Percentiles rank a stretch among this genome's conserved stretches.
Evolutionary conservation across 2,888 invertebrate species (phyloP).

Genomic region (Catocala fraxini): DNA sequence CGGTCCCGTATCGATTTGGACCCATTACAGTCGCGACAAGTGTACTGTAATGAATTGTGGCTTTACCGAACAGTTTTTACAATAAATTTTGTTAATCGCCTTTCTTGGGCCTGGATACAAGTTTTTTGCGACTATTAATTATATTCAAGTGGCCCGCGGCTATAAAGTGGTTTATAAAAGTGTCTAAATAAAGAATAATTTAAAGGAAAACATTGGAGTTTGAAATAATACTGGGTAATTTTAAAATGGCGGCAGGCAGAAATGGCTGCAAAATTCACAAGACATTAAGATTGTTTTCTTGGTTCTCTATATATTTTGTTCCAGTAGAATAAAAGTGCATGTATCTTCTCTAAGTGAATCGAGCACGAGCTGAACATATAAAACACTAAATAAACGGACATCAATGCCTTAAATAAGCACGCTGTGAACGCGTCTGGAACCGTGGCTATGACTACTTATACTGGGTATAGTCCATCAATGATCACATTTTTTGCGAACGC

Average conservation of each 20-base stretch:
- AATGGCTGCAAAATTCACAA: background rate
- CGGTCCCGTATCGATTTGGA: slow-evolving; percentile 36
- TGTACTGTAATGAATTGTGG: slow-evolving; percentile 42
- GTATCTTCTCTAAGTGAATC: too few species aligned
- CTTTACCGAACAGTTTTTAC: slow-evolving; percentile 35
- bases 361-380: too few species aligned
- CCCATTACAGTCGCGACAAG: slow-evolving; percentile 36
- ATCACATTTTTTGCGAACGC: too few species aligned
- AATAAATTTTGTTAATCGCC: slow-evolving; percentile 46
- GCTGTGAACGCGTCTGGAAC: too few species aligned
- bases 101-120: slow-evolving; percentile 26
- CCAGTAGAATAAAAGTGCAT: too few species aligned
- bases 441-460: too few species aligned
- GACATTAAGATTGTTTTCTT: background rate
- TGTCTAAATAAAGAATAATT: slow-evolving; percentile 6
- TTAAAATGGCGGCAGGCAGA: background rate
- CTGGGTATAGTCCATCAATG: too few species aligned
- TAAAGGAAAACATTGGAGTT: background rate
- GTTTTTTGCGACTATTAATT: slow-evolving; percentile 39
- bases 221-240: background rate
- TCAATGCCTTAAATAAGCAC: too few species aligned
- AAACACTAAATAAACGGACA: too few species aligned
- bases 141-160: slow-evolving; percentile 24
- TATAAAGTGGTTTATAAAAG: slow-evolving; percentile 2
- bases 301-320: too few species aligned